These are phyloP conservation scores for Nautilus pompilius DNA, from an alignment of 1,140 invertebrate genomes.

Conservation along the genomic window DNA sequence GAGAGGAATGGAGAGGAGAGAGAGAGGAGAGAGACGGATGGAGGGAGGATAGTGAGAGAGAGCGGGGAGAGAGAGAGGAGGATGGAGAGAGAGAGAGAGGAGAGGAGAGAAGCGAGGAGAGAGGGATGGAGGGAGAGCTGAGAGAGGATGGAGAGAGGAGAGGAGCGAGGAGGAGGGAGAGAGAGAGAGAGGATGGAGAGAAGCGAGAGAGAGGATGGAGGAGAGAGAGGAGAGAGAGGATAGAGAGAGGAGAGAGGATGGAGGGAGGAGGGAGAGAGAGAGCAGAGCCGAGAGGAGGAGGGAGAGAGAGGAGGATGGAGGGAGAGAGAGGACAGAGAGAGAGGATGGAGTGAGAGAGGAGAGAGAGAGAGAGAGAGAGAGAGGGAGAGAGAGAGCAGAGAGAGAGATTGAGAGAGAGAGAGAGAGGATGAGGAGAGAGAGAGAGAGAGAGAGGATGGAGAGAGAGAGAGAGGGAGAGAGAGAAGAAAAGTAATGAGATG, in stretches of 20 bases:
- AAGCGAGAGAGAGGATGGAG: no score
- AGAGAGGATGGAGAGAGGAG: neutral
- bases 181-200: slow-evolving; percentile 1
- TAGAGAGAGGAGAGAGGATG: neutral
- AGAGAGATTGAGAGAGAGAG: neutral
- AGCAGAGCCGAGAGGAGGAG: neutral
- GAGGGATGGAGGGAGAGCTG: neutral
- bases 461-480: neutral
- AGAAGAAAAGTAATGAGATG: neutral
- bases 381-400: slow-evolving; percentile 1
- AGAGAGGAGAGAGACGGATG: neutral
- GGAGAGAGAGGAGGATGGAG: neutral
- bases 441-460: no score
- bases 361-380: neutral
- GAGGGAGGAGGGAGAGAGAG: neutral
- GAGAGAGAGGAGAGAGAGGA: slow-evolving; percentile 4
- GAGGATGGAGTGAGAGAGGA: neutral
- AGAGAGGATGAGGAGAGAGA: no score
- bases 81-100: no score
- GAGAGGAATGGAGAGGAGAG: neutral
- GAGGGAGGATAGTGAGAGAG: slow-evolving; percentile 1
- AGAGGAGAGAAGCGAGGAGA: no score
- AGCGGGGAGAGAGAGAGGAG: no score
- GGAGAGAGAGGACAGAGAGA: slow-evolving; percentile 3
- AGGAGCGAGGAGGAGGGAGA: neutral